A percentile compares a stretch with the other conserved stretches of the same genome.
Evolutionary conservation across 2,113 vertebrate species (phyloP).

Genomic region (Gorilla gorilla): DNA sequence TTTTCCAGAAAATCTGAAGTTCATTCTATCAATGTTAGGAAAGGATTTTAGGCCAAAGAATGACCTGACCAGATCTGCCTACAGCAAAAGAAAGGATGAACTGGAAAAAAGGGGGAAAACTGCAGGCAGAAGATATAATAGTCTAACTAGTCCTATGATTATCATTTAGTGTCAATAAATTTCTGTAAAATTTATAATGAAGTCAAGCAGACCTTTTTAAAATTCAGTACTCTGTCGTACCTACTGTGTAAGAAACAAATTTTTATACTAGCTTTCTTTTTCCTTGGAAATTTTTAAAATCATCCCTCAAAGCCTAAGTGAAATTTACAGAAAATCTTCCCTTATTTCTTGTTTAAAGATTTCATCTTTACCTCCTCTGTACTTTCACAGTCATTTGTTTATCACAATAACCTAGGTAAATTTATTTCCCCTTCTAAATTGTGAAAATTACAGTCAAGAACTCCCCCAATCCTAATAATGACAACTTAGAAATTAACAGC

Average conservation of each 20-base stretch:
- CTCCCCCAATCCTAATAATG: background rate
- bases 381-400: background rate
- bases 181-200: background rate
- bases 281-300: background rate
- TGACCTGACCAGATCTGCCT: background rate
- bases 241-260: background rate
- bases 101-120: background rate
- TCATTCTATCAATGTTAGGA: conserved; percentile 19
- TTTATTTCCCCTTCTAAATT: background rate
- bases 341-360: conserved; percentile 6
- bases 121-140: background rate
- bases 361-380: background rate
- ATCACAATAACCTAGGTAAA: conserved; percentile 31
- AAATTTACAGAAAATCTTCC: background rate
- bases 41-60: conserved; percentile 3
- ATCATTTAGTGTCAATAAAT: background rate
- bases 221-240: background rate
- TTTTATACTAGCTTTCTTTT: conserved; percentile 11
- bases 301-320: background rate
- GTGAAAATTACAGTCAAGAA: conserved; percentile 22
- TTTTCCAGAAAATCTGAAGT: conserved; percentile 13
- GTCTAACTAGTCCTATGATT: background rate
- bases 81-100: background rate
- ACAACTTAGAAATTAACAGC: conserved; percentile 6
- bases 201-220: background rate